Base-by-base conservation (phyloP, 2,888 invertebrate species). In the Ornithoptera priamus region DNA sequence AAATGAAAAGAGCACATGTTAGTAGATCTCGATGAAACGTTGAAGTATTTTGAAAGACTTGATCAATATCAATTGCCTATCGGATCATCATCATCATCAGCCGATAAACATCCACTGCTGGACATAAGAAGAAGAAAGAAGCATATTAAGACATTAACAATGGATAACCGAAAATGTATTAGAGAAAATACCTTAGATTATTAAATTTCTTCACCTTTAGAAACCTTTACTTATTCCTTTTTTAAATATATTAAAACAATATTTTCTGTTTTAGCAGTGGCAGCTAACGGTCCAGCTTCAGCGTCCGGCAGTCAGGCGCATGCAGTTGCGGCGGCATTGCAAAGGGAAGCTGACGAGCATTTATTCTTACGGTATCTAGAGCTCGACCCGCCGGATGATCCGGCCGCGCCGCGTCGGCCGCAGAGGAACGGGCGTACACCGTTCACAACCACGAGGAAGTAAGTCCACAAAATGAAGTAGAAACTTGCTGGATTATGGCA, bases 371-470 rank as follows among this genome's bases (percentile, higher is more conserved):
- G 96, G 70, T 97, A 97, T 84, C 88, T 97, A 80, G 97, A 97
- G 85, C 91, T 97, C 75, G 97, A 97, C 86, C 97, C 97, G 0
- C 92, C 94, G 12, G 95, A 95, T 76, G 96, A 96, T 72, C 95
- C 92, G 57, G 93, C 85, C 72, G 92, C 90, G 20, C 94, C 94
- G 65, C 86, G 92, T 71, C 92, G 90, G 75, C 85, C 94, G 1
- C 94, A 92, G 72, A 87, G 93, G 72, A 93, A 94, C 73, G 97
- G 97, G 15, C 93, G 97, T 70, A 97, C 97, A 1, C 97, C 97
- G 0, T 97, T 97, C 81, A 97, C 97, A 20, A 95, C 95, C 72
- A 96, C 97, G 61, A 96, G 96, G 81, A 93, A 93, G 86, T 93
- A 69, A 89, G 89, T 81, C 71, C 39, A 39, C 10, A 39, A 39